These are phyloP conservation scores for Drosophila parvula DNA, from an alignment of 1,140 invertebrate genomes.

Conservation along the genomic window DNA sequence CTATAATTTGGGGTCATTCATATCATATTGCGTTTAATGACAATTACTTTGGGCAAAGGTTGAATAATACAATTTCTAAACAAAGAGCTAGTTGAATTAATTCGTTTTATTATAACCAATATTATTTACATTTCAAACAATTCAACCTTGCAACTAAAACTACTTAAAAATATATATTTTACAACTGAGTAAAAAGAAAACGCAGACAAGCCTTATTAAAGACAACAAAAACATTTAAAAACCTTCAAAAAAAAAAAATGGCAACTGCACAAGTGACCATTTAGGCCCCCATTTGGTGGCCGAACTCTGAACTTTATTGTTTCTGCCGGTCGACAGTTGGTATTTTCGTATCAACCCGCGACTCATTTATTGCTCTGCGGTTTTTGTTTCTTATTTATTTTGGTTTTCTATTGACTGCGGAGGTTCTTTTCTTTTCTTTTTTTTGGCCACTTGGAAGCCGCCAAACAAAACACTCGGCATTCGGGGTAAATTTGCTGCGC, in stretches of 20 bases:
- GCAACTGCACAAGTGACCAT: constrained; percentile 22
- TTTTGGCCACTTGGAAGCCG: constrained; percentile 54
- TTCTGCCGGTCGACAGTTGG: constrained; percentile 21
- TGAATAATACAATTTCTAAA: neutral
- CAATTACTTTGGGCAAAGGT: neutral
- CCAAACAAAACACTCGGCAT: constrained; percentile 64
- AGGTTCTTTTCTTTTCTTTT: constrained; percentile 16
- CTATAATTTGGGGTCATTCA: neutral
- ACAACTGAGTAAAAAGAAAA: too few relatives aligned
- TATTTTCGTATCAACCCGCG: constrained; percentile 37
- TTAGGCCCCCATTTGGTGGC: constrained; percentile 34
- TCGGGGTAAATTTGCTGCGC: constrained; percentile 52
- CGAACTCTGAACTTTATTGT: constrained; percentile 73
- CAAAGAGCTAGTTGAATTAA: neutral
- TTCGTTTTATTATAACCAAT: too few relatives aligned
- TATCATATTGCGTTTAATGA: constrained; percentile 6
- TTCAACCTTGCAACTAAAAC: too few relatives aligned
- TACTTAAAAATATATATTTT: too few relatives aligned
- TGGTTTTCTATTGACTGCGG: constrained; percentile 32
- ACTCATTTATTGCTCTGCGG: constrained; percentile 36
- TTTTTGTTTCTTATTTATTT: constrained; percentile 8
- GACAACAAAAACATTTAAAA: neutral
- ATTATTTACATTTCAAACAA: too few relatives aligned
- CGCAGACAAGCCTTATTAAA: neutral
- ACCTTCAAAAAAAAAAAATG: neutral